Percentiles rank a stretch among this genome's conserved stretches.
Evolutionary conservation across 1,140 invertebrate genomes (phyloP).

Genomic region (Heliconius himera): DNA sequence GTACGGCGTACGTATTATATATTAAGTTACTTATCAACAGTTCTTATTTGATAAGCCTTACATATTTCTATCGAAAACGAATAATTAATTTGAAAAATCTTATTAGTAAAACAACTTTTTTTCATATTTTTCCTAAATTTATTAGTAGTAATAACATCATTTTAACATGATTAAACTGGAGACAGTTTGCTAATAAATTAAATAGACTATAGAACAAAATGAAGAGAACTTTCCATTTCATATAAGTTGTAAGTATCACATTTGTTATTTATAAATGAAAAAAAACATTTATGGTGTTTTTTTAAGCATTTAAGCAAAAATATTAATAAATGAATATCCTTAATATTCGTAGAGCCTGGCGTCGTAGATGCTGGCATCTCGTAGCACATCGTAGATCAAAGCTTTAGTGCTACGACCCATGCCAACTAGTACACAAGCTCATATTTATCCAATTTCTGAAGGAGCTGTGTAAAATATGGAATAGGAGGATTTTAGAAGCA

Average conservation of each 20-base stretch:
- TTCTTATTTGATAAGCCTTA: neutral
- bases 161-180: too few species aligned
- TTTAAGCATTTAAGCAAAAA: too few species aligned
- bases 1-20: neutral
- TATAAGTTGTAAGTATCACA: too few species aligned
- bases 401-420: conserved; percentile 2
- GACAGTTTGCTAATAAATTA: too few species aligned
- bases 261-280: too few species aligned
- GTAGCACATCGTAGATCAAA: conserved; percentile 9
- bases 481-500: neutral
- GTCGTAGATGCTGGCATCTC: neutral
- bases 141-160: too few species aligned
- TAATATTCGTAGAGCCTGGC: neutral
- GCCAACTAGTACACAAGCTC: neutral
- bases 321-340: too few species aligned
- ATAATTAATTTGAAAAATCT: neutral
- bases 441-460: neutral
- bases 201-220: too few species aligned
- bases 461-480: neutral
- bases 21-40: neutral
- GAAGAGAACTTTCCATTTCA: too few species aligned
- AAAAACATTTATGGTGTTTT: too few species aligned
- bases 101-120: too few species aligned
- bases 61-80: neutral
- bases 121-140: too few species aligned